Percentiles rank a stretch among this genome's conserved stretches.
These are phyloP conservation scores for Xestoiulus laeticollis DNA, from an alignment of 2,888 invertebrate species.

Conservation along the genomic window DNA sequence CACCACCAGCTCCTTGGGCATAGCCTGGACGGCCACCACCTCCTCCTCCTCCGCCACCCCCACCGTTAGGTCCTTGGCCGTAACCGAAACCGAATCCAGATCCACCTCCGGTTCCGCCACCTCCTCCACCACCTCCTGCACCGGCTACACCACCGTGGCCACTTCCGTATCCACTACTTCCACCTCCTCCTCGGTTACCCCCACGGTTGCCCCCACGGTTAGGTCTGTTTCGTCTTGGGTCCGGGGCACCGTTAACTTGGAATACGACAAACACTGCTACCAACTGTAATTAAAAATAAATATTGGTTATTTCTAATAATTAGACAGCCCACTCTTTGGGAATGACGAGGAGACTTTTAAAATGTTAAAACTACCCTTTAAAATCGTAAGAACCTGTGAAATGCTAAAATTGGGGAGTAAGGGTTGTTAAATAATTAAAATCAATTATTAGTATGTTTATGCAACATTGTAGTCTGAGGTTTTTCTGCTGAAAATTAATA, in stretches of 20 bases:
- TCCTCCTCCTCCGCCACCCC: background rate
- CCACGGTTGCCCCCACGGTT: background rate
- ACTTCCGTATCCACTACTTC: background rate
- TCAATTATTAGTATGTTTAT: background rate
- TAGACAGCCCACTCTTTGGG: background rate
- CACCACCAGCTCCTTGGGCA: background rate
- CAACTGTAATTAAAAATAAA: background rate
- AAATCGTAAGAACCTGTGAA: background rate
- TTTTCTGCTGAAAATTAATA: background rate
- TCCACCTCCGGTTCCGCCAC: slow-evolving; percentile 4
- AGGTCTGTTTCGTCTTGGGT: background rate
- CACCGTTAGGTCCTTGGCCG: background rate
- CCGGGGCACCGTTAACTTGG: background rate
- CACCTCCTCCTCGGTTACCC: background rate
- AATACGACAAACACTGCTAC: background rate
- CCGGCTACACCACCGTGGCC: background rate
- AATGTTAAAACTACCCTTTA: background rate
- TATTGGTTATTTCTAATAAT: background rate
- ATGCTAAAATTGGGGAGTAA: background rate
- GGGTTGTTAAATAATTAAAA: background rate
- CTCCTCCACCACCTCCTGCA: background rate
- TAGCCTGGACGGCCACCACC: background rate
- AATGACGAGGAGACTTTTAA: background rate
- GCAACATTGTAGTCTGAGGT: background rate
- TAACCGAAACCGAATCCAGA: slow-evolving; percentile 25